These are phyloP conservation scores for Melanostoma scalare DNA, from an alignment of 2,888 invertebrate genomes.

Conservation along the genomic window DNA sequence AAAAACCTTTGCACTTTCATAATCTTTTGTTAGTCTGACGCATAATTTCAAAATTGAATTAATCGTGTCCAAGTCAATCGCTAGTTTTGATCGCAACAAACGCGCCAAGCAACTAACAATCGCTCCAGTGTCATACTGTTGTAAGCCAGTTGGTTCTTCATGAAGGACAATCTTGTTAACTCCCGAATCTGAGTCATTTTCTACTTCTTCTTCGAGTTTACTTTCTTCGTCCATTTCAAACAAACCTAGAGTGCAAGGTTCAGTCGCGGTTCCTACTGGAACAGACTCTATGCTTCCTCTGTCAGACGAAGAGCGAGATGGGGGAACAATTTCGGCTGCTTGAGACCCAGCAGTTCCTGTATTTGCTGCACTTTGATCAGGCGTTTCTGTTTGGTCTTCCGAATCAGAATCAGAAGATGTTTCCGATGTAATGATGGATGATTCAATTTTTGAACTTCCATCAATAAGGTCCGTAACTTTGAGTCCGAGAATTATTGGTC, in stretches of 20 bases:
- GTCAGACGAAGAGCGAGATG: slow-evolving; percentile 46
- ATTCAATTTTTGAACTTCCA: slow-evolving; percentile 53
- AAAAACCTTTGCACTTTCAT: slow-evolving; percentile 88
- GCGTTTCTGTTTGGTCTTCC: slow-evolving; percentile 42
- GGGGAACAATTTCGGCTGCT: slow-evolving; percentile 21
- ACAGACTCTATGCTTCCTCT: slow-evolving; percentile 35
- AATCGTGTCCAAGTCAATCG: slow-evolving; percentile 87
- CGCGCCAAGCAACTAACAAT: slow-evolving; percentile 84
- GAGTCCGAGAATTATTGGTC: slow-evolving; percentile 88
- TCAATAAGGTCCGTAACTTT: slow-evolving; percentile 79
- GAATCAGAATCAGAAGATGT: slow-evolving; percentile 61
- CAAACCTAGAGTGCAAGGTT: slow-evolving; percentile 21
- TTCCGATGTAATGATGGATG: slow-evolving; percentile 57
- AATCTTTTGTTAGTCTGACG: slow-evolving; percentile 88
- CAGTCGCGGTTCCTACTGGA: slow-evolving; percentile 24
- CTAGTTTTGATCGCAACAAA: slow-evolving; percentile 86
- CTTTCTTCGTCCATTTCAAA: slow-evolving; percentile 58
- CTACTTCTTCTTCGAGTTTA: slow-evolving; percentile 36
- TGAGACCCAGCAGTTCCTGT: slow-evolving; percentile 48
- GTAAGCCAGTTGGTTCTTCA: slow-evolving; percentile 79
- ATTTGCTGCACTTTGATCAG: slow-evolving; percentile 22
- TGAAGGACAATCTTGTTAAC: slow-evolving; percentile 76
- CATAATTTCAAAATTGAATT: slow-evolving; percentile 90
- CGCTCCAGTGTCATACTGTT: slow-evolving; percentile 78
- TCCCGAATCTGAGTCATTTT: slow-evolving; percentile 22